These are phyloP conservation scores for Mycteria americana DNA, from an alignment of 2,797 vertebrate species.

Conservation along the genomic window DNA sequence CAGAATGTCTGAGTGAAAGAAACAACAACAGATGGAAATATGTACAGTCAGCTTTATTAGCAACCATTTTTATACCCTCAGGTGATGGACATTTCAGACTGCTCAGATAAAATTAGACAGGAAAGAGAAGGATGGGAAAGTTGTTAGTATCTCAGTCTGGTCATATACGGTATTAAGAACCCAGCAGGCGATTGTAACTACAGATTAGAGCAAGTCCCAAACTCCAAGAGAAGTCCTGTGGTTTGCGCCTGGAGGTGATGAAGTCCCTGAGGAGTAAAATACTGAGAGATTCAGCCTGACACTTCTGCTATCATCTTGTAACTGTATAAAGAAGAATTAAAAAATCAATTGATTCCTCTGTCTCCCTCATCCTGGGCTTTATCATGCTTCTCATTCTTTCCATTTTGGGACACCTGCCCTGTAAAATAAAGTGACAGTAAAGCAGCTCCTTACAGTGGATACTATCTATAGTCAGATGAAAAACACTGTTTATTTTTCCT, in stretches of 20 bases:
- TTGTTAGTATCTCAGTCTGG: background rate
- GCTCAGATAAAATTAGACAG: background rate
- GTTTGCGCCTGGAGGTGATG: background rate
- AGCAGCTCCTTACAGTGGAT: background rate
- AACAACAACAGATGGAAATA: background rate
- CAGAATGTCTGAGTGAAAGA: background rate
- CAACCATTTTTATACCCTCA: background rate
- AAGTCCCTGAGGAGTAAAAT: background rate
- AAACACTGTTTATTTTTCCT: background rate
- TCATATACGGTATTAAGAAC: background rate
- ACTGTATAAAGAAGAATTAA: background rate
- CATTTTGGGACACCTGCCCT: background rate
- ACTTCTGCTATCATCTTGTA: background rate
- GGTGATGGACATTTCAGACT: background rate
- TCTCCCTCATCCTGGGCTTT: background rate
- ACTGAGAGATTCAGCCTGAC: background rate
- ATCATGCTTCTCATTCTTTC: background rate
- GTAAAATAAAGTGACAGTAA: background rate
- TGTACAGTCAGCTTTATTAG: background rate
- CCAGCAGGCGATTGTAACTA: background rate
- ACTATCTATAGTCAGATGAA: background rate
- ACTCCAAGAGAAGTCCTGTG: background rate
- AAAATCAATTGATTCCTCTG: background rate
- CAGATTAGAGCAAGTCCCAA: background rate
- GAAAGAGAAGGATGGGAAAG: background rate